Evolutionary conservation across 2,888 invertebrate species (phyloP), one percentile per base, ranked within the genome.

Genomic region (Hybos culiciformis): DNA sequence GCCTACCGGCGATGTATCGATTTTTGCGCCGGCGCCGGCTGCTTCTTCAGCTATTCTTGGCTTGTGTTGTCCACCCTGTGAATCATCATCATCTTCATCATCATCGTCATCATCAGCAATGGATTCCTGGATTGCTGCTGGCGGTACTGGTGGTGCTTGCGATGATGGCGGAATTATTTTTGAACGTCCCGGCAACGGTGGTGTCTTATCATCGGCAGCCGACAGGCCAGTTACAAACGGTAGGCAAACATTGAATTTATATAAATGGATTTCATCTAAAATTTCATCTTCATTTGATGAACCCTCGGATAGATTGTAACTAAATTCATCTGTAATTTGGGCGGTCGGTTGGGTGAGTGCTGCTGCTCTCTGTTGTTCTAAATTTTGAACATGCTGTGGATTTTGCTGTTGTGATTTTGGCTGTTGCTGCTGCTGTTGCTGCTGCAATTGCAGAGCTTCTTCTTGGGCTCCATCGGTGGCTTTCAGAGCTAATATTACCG

Each of bases 401-500:
- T 26, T 15, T 12, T 21, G 37, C 8, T 8, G 40, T 5, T 6
- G 9, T 14, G 11, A 5, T 18, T 3, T 12, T 17, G 14, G 19
- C 23, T 29, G 8, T 11, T 20, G 21, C 15, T 21, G 19, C 21
- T 24, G 24, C 14, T 33, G 36, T 29, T 19, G 8, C 21, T 20
- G 19, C 33, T 39, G 32, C 17, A 32, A 20, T 14, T 26, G 37
- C 11, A 37, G 39, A 18, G 41, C 24, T 17, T 37, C 11, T n/a
- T 20, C n/a, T 5, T 17, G 15, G 17, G 3, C 15, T 32, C 12
- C 48, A 37, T 59, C 62, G 24, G 56, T 60, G 1, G 59, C 64
- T 48, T 70, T 68, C 4, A 77, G 61, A 0, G 72, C 74, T 62
- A 85, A 74, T 53, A 82, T 79, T 18, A 87, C 79, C 0, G 86